Conservation (phyloP, 2,888 invertebrate genomes). For the Embidobia sp. region DNA sequence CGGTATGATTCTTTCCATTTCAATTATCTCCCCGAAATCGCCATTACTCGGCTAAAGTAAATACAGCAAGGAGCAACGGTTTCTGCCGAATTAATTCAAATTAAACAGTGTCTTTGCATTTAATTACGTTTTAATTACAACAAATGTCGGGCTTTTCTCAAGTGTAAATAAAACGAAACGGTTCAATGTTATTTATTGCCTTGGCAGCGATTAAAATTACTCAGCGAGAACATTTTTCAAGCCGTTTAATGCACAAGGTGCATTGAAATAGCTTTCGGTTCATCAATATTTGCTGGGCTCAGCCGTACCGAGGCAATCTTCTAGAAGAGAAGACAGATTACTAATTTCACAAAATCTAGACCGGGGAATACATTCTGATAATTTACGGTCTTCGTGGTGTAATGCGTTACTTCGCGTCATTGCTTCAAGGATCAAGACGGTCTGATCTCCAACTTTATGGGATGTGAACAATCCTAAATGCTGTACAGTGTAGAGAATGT, state of each 20-base stretch:
- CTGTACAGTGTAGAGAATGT: slow-evolving; percentile 24
- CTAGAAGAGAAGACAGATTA: not conserved
- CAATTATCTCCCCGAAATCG: slow-evolving; percentile 11
- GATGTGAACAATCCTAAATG: slow-evolving; percentile 49
- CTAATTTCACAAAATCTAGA: not conserved
- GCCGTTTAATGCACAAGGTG: too few relatives aligned
- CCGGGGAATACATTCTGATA: not conserved
- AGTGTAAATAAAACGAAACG: too few relatives aligned
- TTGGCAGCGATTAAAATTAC: too few relatives aligned
- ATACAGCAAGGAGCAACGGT: not conserved
- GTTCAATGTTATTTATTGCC: too few relatives aligned
- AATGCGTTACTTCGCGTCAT: slow-evolving; percentile 15
- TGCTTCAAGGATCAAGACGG: slow-evolving; percentile 40
- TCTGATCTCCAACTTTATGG: slow-evolving; percentile 51
- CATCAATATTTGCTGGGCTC: too few relatives aligned
- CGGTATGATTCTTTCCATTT: slow-evolving; percentile 23
- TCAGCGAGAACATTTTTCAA: too few relatives aligned
- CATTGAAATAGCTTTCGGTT: too few relatives aligned
- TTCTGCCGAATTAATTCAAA: slow-evolving; percentile 19
- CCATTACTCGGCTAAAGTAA: slow-evolving; percentile 29
- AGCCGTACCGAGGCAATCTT: too few relatives aligned
- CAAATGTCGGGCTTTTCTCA: not conserved
- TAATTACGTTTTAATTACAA: slow-evolving; percentile 10
- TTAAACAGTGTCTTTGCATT: slow-evolving; percentile 5
- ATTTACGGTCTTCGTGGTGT: slow-evolving; percentile 3